Percentiles rank a stretch among this genome's conserved stretches.
Evolutionary conservation across 2,888 invertebrate species (phyloP).

Genomic region (Auanema sp.): DNA sequence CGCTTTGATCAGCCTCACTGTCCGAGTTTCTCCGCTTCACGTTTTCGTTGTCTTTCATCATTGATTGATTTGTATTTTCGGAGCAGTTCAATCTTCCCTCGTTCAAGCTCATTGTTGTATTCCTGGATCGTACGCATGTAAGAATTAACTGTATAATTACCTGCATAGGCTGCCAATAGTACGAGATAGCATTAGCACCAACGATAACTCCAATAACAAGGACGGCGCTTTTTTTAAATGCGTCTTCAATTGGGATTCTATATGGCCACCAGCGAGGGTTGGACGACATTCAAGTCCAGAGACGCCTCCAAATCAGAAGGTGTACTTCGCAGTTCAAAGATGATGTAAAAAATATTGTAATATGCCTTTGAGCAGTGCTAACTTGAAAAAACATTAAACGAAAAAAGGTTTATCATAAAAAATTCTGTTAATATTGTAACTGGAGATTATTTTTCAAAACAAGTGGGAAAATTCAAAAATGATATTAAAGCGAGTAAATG

Average conservation of each 20-base stretch:
- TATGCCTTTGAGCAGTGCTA: too few relatives aligned
- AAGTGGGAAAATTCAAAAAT: conserved; percentile 6
- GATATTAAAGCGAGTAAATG: not conserved
- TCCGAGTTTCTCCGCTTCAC: too few relatives aligned
- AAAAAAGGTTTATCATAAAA: not conserved
- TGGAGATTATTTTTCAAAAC: not conserved
- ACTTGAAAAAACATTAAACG: too few relatives aligned
- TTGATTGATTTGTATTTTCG: conserved; percentile 47
- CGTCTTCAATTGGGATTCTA: conserved; percentile 47
- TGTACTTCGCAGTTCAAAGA: too few relatives aligned
- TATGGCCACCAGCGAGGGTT: conserved; percentile 53
- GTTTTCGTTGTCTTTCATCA: conserved; percentile 31
- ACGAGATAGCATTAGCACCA: conserved; percentile 49
- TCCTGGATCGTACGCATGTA: conserved; percentile 26
- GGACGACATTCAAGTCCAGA: conserved; percentile 26
- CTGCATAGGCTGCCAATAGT: conserved; percentile 48
- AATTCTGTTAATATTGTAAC: not conserved
- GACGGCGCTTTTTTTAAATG: conserved; percentile 42
- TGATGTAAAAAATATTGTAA: too few relatives aligned
- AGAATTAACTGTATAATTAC: conserved; percentile 9
- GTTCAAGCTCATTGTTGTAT: conserved; percentile 48
- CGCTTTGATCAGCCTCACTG: too few relatives aligned
- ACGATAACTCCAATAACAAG: conserved; percentile 46
- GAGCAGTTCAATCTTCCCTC: conserved; percentile 47
- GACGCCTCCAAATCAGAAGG: too few relatives aligned